A percentile compares a stretch with the other conserved stretches of the same genome.
Evolutionary conservation across 2,888 invertebrate species (phyloP).

Genomic region (Xylota sylvarum): DNA sequence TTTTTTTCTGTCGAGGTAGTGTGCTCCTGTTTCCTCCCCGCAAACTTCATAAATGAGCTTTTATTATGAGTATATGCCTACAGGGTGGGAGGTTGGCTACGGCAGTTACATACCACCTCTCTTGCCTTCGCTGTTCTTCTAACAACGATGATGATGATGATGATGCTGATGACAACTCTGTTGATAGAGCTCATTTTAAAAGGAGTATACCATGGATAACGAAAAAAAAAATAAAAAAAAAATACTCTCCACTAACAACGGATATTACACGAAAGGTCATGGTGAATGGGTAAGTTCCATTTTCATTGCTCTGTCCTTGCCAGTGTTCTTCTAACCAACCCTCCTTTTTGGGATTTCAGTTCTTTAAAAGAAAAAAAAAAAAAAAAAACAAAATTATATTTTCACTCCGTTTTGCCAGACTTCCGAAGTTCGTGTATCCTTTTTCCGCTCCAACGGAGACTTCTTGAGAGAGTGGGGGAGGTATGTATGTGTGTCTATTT

Average conservation of each 20-base stretch:
- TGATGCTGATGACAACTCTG: conserved; percentile 66
- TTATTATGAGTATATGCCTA: conserved; percentile 17
- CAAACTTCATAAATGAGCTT: conserved; percentile 65
- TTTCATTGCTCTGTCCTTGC: conserved; percentile 66
- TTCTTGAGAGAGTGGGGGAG: background rate
- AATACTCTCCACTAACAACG: conserved; percentile 29
- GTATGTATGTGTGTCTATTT: conserved; percentile 25
- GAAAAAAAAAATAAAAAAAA: conserved; percentile 55
- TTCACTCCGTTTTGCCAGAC: conserved; percentile 56
- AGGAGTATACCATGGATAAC: conserved; percentile 27
- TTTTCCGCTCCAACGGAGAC: conserved; percentile 53
- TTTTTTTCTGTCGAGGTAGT: conserved; percentile 35
- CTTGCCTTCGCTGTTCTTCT: background rate
- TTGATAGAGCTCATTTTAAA: conserved; percentile 54
- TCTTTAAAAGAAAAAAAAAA: conserved; percentile 49
- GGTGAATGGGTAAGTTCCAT: conserved; percentile 68
- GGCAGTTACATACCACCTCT: too few relatives aligned
- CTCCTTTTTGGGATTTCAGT: conserved; percentile 35
- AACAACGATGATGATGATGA: conserved; percentile 17
- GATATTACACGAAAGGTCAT: conserved; percentile 71
- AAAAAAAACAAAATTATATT: conserved; percentile 55
- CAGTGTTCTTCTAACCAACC: conserved; percentile 18
- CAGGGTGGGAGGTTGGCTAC: too few relatives aligned
- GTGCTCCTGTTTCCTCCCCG: conserved; percentile 6
- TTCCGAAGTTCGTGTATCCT: conserved; percentile 64